A percentile compares a stretch with the other conserved stretches of the same genome.
Evolutionary conservation across 2,888 invertebrate species (phyloP).

Genomic region (Phrixothrix hirtus): DNA sequence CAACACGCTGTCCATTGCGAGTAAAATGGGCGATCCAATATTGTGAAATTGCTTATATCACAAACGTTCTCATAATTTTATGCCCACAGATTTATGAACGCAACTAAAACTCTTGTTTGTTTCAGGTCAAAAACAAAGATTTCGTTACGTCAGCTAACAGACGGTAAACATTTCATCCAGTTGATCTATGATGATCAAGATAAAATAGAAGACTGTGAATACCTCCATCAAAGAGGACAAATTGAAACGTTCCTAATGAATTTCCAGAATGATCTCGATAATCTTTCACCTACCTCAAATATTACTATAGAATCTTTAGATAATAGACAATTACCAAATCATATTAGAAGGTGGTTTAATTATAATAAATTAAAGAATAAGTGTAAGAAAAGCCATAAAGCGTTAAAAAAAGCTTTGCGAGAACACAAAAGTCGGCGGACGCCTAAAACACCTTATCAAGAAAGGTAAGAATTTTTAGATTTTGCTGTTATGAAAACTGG

Average conservation of each 20-base stretch:
- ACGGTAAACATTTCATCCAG: slow-evolving; percentile 70
- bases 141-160: slow-evolving; percentile 68
- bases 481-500: no score
- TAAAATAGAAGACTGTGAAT: slow-evolving; percentile 69
- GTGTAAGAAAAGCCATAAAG: slow-evolving; percentile 58
- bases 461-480: slow-evolving; percentile 10
- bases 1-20: no score
- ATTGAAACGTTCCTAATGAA: slow-evolving; percentile 64
- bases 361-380: slow-evolving; percentile 62
- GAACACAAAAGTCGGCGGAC: slow-evolving; percentile 26
- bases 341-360: slow-evolving; percentile 62
- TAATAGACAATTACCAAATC: slow-evolving; percentile 57
- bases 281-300: slow-evolving; percentile 53
- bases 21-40: no score
- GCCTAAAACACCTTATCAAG: slow-evolving; percentile 6
- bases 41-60: no score
- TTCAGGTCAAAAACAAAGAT: slow-evolving; percentile 58
- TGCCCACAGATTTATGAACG: no score
- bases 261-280: slow-evolving; percentile 61
- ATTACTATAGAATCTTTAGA: slow-evolving; percentile 61
- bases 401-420: slow-evolving; percentile 40
- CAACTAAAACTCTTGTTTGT: slow-evolving; percentile 2
- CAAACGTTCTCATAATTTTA: no score
- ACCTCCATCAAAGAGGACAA: slow-evolving; percentile 59
- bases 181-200: slow-evolving; percentile 67